Evolutionary conservation across 2,797 vertebrate genomes (phyloP).

Genomic region (Falco concolor): DNA sequence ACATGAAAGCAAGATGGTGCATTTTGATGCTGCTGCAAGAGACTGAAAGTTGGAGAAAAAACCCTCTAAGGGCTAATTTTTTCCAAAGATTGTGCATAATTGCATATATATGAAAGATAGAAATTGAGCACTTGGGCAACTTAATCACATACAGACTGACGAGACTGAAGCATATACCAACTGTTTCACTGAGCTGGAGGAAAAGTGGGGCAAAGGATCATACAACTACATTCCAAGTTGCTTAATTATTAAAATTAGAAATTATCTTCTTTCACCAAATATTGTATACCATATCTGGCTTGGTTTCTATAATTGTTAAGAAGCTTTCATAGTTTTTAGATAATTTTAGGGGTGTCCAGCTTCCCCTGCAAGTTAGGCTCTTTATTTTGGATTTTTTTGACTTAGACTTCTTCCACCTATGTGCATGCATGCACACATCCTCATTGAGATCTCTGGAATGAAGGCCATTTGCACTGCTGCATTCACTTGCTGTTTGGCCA

Average conservation of each 20-base stretch:
- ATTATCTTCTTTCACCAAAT: neutral
- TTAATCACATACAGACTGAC: constrained; percentile 5
- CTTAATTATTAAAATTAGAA: neutral
- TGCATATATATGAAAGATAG: neutral
- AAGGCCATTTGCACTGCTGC: neutral
- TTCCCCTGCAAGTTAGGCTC: neutral
- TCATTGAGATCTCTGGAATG: neutral
- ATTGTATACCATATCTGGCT: neutral
- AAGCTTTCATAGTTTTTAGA: neutral
- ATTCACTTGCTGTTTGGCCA: neutral
- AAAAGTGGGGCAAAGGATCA: neutral
- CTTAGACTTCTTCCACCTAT: neutral
- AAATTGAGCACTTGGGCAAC: constrained; percentile 23
- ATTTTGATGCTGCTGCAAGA: constrained; percentile 36
- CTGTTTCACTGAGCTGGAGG: neutral
- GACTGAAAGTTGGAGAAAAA: neutral
- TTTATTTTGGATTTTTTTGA: neutral
- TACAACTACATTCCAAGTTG: neutral
- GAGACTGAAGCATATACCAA: neutral
- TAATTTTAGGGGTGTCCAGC: neutral
- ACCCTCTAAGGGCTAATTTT: neutral
- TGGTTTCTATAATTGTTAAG: neutral
- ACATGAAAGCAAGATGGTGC: constrained; percentile 26
- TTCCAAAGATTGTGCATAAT: neutral
- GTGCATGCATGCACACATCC: neutral